Conservation (phyloP, 2,888 invertebrate genomes). For the Cantharis flavilabris region DNA sequence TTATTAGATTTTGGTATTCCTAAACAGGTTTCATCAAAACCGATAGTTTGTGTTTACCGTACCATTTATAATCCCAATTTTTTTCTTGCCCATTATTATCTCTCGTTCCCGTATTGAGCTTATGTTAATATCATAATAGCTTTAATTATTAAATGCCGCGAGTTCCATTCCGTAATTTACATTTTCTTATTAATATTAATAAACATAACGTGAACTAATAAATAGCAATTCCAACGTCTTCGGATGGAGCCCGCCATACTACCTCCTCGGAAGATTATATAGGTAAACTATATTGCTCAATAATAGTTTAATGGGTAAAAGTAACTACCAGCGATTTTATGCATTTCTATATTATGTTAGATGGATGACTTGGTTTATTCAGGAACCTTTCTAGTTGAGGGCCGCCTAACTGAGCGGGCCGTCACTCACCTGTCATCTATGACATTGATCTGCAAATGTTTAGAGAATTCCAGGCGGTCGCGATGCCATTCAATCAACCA, state of each 20-base stretch:
- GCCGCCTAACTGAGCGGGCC: slow-evolving; percentile 36
- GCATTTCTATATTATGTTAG: slow-evolving; percentile 1
- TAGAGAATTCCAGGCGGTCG: slow-evolving; percentile 40
- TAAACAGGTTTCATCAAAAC: background rate
- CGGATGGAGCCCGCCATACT: background rate
- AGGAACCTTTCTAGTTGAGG: slow-evolving; percentile 35
- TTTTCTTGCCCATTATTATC: background rate
- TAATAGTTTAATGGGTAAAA: background rate
- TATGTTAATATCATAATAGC: background rate
- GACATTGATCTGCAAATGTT: slow-evolving; percentile 44
- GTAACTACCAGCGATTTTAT: background rate
- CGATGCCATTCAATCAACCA: slow-evolving; percentile 37
- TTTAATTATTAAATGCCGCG: background rate
- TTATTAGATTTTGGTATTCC: background rate
- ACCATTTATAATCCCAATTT: background rate
- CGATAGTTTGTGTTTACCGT: background rate
- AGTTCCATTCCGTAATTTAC: background rate
- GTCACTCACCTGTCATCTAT: slow-evolving; percentile 42
- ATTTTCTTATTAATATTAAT: background rate
- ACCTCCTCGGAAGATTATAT: background rate
- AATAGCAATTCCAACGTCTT: background rate
- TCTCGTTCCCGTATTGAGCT: background rate
- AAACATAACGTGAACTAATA: no score
- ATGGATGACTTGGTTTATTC: slow-evolving; percentile 21
- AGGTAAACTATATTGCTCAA: background rate